Base-by-base conservation (phyloP, 1,140 invertebrate species). In the Psix sp. region DNA sequence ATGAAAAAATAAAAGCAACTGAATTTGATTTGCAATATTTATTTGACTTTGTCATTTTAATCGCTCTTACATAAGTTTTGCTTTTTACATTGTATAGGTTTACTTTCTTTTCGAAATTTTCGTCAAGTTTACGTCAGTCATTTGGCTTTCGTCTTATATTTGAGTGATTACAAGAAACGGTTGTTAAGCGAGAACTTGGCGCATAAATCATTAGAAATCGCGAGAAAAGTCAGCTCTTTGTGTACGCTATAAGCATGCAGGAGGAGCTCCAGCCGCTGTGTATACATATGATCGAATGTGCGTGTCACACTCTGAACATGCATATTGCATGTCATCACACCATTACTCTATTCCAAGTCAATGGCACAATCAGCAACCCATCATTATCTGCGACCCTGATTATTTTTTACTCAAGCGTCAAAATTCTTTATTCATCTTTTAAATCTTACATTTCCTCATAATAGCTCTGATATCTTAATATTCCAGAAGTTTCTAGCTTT, bases 151-250 rank as follows among this genome's bases (percentile, higher is more conserved):
- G 38, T 54, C 60, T 67, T n/a, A n/a, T n/a, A 57, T 57, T 67
- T 42, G 35, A 51, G 36, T 20, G 52, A 57, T 57, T 57, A 51
- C 38, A 20, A 46, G 54, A 54, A 60, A 70, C 35, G 35, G 33
- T 70, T 35, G 56, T 70, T 54, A 60, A 60, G n/a, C n/a, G 48
- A 49, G 35, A 56, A 62, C 35, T 24, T 43, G 40, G 66, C 56
- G 57, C 42, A 60, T 60, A 54, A 60, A 60, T 60, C 48, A 60
- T 38, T 46, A 60, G 40, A 46, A 60, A 60, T 74, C 52, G 52
- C 57, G 65, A 60, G 62, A 63, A 66, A 74, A 59, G 65, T 74
- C 52, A 35, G 29, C 35, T 52, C 62, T 56, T 63, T 71, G 36
- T 29, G 49, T 36, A 42, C 15, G 21, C 46, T 42, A 43, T 16